phyloP scores from a whole-genome alignment of 2,888 invertebrate genomes.

The Cacoxenus indagator region DNA sequence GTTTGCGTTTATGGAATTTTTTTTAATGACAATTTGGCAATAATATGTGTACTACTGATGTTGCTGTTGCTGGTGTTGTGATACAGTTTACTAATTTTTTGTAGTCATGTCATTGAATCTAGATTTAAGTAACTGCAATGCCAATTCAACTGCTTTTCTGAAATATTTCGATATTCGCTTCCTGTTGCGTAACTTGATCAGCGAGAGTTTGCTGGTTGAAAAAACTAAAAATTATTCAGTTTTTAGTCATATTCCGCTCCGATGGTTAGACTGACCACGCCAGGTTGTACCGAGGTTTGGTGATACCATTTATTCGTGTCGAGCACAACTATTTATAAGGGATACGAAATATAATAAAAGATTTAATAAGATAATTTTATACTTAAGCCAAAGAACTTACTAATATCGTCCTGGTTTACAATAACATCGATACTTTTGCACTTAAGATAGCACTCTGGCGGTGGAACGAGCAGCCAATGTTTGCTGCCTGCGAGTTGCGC shows the following conservation, averaged over 20 bases:
- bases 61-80: neutral
- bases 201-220: neutral
- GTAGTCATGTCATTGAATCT: slow-evolving; percentile 33
- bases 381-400: slow-evolving; percentile 72
- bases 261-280: slow-evolving; percentile 94
- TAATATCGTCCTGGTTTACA: slow-evolving; percentile 90
- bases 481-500: slow-evolving; percentile 93
- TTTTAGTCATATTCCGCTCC: slow-evolving; percentile 94
- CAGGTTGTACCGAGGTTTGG: slow-evolving; percentile 87
- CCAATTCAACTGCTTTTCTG: slow-evolving; percentile 2
- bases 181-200: slow-evolving; percentile 36
- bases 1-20: slow-evolving; percentile 37
- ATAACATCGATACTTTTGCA: slow-evolving; percentile 75
- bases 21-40: slow-evolving; percentile 37
- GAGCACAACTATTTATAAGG: slow-evolving; percentile 85
- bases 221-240: slow-evolving; percentile 19
- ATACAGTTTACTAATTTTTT: slow-evolving; percentile 33
- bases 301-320: slow-evolving; percentile 98
- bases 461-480: slow-evolving; percentile 90
- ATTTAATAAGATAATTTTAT: neutral
- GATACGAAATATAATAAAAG: neutral
- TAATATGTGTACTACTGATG: neutral
- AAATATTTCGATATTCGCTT: slow-evolving; percentile 32
- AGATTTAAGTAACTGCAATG: slow-evolving; percentile 28
- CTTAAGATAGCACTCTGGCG: slow-evolving; percentile 89